A percentile compares a stretch with the other conserved stretches of the same genome.
Conservation (phyloP, 2,888 invertebrate species). For the Flexamia atlantica region DNA sequence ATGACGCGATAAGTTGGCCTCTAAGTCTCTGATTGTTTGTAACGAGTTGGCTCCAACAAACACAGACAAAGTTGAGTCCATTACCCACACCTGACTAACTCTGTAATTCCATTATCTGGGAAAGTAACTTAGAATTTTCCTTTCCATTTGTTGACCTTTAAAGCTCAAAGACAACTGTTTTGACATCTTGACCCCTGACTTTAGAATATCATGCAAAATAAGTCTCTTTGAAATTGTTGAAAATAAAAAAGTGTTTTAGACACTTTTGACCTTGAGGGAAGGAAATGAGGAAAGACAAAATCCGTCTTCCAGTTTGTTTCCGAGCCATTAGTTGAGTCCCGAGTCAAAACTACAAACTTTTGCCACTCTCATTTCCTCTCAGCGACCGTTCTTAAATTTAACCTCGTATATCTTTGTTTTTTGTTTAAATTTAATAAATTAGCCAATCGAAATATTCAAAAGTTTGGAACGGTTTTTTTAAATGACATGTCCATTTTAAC, state of each 20-base stretch:
- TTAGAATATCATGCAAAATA: no score
- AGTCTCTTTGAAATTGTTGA: no score
- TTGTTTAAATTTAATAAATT: no score
- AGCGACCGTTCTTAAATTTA: background rate
- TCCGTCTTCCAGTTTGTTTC: constrained; percentile 34
- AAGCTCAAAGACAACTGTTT: no score
- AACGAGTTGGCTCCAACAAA: constrained; percentile 35
- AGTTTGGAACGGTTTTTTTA: no score
- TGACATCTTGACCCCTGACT: no score
- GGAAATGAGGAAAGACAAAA: background rate
- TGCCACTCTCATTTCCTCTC: constrained; percentile 7
- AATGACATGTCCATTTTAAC: no score
- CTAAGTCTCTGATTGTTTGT: constrained; percentile 40
- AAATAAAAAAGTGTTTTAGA: no score
- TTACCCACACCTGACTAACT: constrained; percentile 28
- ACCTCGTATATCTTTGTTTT: background rate
- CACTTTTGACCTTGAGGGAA: background rate
- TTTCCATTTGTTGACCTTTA: background rate
- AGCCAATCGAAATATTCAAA: no score
- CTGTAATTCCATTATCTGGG: constrained; percentile 27
- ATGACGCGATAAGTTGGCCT: constrained; percentile 24
- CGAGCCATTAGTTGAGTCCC: constrained; percentile 11
- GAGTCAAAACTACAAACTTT: constrained; percentile 38
- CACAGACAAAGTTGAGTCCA: constrained; percentile 32
- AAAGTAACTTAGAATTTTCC: constrained; percentile 15